Percentiles rank a stretch among this genome's conserved stretches.
These are phyloP conservation scores for Eubasilissa splendida DNA, from an alignment of 2,888 invertebrate genomes.

Conservation along the genomic window DNA sequence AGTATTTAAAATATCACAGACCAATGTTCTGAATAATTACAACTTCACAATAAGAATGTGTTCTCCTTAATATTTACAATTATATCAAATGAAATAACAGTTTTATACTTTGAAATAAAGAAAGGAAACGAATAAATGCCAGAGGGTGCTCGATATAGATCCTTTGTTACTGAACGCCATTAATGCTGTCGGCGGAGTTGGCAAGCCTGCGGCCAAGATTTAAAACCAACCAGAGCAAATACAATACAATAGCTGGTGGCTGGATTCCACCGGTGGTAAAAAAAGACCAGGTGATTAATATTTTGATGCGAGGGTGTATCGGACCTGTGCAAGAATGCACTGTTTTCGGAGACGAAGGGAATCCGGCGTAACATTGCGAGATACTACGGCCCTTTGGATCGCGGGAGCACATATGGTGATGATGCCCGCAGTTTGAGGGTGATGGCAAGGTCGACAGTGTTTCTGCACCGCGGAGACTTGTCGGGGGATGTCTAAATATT, in stretches of 20 bases:
- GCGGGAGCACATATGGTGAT: not conserved
- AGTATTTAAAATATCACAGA: too few species aligned
- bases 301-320: conserved; percentile 38
- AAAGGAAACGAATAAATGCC: not conserved
- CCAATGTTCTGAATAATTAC: too few species aligned
- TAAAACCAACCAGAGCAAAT: conserved; percentile 25
- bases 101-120: not conserved
- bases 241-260: conserved; percentile 33
- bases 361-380: not conserved
- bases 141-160: too few species aligned
- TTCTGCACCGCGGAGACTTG: not conserved
- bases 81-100: too few species aligned
- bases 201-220: not conserved
- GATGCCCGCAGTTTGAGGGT: not conserved
- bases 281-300: conserved; percentile 39
- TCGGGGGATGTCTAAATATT: too few species aligned
- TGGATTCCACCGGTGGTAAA: conserved; percentile 25
- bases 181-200: conserved; percentile 11
- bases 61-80: too few species aligned
- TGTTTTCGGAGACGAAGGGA: conserved; percentile 6
- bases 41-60: too few species aligned
- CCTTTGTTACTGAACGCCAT: conserved; percentile 24
- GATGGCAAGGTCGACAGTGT: not conserved
- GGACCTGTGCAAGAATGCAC: conserved; percentile 23
- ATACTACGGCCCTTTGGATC: not conserved